A percentile compares a stretch with the other conserved stretches of the same genome.
Conservation (phyloP, 2,113 vertebrate genomes). For the Camelus bactrianus region DNA sequence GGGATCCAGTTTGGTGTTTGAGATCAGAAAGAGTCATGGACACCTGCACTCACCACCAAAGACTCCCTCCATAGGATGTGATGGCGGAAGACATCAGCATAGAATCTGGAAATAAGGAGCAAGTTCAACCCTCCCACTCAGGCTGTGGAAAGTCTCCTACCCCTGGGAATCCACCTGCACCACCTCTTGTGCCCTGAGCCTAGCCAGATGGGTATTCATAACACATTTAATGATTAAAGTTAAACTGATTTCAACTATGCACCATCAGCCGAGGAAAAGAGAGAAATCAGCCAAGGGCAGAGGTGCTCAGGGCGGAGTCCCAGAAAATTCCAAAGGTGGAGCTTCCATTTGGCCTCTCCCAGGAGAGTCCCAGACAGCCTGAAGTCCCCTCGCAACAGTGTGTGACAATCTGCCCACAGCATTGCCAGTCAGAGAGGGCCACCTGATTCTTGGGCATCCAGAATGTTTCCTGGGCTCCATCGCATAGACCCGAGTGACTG, state of each 20-base stretch:
- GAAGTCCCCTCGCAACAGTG: neutral
- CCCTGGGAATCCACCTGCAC: neutral
- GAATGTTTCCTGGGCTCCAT: neutral
- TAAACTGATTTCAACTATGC: neutral
- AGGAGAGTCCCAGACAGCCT: neutral
- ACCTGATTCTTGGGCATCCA: neutral
- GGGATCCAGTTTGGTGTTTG: neutral
- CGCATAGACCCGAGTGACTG: neutral
- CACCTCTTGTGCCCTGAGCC: neutral
- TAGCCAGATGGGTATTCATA: neutral
- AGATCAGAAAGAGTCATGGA: neutral
- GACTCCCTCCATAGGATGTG: neutral
- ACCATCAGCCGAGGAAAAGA: neutral
- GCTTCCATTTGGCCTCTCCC: neutral
- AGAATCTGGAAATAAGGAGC: neutral
- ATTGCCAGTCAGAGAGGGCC: neutral
- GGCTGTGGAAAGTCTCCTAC: fast-evolving
- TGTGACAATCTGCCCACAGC: neutral
- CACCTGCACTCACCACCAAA: neutral
- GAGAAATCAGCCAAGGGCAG: neutral
- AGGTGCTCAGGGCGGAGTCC: neutral
- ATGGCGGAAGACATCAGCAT: neutral
- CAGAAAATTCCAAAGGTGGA: neutral
- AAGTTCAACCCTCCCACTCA: neutral
- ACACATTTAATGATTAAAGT: neutral